Percentiles rank a stretch among this genome's conserved stretches.
Conservation (phyloP, 2,888 invertebrate genomes). For the Polietes domitor region DNA sequence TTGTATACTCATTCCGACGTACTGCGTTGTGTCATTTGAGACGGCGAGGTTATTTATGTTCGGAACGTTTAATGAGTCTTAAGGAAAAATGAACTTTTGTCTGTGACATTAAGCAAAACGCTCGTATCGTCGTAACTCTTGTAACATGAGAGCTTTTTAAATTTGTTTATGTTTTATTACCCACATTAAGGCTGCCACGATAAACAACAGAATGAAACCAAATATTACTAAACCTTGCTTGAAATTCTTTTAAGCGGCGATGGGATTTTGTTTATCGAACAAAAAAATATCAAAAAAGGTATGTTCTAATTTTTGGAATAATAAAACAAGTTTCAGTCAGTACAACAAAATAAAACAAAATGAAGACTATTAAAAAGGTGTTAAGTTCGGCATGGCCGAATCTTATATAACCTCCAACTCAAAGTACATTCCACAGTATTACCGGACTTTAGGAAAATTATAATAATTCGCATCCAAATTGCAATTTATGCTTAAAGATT, state of each 20-base stretch:
- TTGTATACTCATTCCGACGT: not conserved
- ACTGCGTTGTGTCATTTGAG: constrained; percentile 30
- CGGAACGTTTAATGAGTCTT: constrained; percentile 9
- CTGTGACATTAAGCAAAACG: not conserved
- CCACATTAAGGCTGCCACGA: not conserved
- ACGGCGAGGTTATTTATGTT: constrained; percentile 25
- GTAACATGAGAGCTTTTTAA: constrained; percentile 11
- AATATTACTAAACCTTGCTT: not conserved
- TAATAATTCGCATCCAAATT: no score
- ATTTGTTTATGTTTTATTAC: not conserved
- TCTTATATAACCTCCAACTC: no score
- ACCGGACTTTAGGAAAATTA: no score
- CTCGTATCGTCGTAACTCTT: not conserved
- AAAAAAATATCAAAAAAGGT: no score
- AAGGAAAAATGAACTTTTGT: not conserved
- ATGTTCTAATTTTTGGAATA: not conserved
- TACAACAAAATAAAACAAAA: no score
- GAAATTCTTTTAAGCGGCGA: no score
- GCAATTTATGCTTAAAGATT: no score
- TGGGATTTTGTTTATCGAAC: no score
- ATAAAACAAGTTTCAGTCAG: no score
- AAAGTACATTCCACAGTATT: no score
- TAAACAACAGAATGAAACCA: constrained; percentile 3
- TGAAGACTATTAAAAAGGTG: no score
- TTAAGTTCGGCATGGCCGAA: no score